These are phyloP conservation scores for Cinclus cinclus DNA, from an alignment of 2,113 vertebrate species.

Conservation along the genomic window DNA sequence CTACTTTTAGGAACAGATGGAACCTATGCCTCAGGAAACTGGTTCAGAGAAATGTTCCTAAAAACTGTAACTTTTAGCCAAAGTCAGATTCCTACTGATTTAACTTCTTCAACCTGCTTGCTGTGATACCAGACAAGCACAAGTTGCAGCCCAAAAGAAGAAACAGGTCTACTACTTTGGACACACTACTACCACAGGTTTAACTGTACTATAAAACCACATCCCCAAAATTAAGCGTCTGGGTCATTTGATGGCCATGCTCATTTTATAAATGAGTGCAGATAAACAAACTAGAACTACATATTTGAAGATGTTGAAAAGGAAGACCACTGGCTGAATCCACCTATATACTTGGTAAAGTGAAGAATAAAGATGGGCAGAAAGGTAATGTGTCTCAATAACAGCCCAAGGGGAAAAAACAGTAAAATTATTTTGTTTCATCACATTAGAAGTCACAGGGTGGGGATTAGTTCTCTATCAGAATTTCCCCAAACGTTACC, in stretches of 20 bases:
- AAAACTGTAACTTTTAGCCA: background rate
- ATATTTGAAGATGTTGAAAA: background rate
- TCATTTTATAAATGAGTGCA: background rate
- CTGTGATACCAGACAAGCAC: background rate
- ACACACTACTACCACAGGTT: background rate
- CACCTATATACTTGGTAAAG: background rate
- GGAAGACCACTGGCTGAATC: background rate
- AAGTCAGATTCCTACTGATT: background rate
- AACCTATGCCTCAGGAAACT: background rate
- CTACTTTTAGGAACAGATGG: background rate
- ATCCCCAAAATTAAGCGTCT: background rate
- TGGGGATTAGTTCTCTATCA: background rate
- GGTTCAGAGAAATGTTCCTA: background rate
- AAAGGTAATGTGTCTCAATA: background rate
- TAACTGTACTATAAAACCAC: background rate
- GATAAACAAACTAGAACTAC: background rate
- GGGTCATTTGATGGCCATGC: background rate
- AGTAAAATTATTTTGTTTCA: background rate
- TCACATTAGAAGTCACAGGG: background rate
- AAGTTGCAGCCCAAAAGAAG: background rate
- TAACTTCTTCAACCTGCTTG: background rate
- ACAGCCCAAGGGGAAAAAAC: background rate
- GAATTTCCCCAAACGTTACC: background rate
- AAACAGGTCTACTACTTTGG: background rate
- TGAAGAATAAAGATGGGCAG: background rate